Evolutionary conservation across 2,113 vertebrate genomes (phyloP).

Genomic region (Hucho hucho): DNA sequence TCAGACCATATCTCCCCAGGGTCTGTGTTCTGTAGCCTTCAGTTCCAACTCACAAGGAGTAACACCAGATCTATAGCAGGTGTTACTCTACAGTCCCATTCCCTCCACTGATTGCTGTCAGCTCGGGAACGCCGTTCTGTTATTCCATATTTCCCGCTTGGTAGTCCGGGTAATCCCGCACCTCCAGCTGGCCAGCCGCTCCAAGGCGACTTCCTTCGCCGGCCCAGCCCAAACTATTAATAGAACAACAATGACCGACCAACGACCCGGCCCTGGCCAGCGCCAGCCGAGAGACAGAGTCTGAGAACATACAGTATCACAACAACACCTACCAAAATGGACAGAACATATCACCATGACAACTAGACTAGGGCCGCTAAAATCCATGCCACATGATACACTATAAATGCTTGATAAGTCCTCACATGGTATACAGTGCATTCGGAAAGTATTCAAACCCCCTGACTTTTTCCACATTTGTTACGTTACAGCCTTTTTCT

Average conservation of each 20-base stretch:
- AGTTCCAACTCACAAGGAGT: too few relatives aligned
- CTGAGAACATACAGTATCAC: not conserved
- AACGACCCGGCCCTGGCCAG: conserved; percentile 38
- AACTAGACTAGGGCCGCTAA: too few relatives aligned
- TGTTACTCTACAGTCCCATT: too few relatives aligned
- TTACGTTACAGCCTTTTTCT: too few relatives aligned
- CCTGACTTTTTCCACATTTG: too few relatives aligned
- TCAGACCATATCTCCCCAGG: too few relatives aligned
- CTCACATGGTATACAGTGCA: too few relatives aligned
- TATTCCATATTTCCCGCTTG: conserved; percentile 53
- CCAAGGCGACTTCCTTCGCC: conserved; percentile 68
- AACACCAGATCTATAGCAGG: too few relatives aligned
- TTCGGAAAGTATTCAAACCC: too few relatives aligned
- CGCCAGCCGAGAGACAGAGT: not conserved
- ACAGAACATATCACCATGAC: not conserved
- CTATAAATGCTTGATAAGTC: too few relatives aligned
- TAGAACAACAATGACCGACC: conserved; percentile 72
- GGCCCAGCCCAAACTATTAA: conserved; percentile 64
- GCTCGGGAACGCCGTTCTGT: conserved; percentile 55
- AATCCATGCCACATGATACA: too few relatives aligned
- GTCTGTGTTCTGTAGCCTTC: too few relatives aligned
- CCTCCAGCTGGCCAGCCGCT: conserved; percentile 63
- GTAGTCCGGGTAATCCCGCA: conserved; percentile 61
- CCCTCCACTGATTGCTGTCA: not conserved
- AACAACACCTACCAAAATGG: not conserved